A percentile compares a stretch with the other conserved stretches of the same genome.
Conservation (phyloP, 2,888 invertebrate genomes). For the Keiferia lycopersicella region DNA sequence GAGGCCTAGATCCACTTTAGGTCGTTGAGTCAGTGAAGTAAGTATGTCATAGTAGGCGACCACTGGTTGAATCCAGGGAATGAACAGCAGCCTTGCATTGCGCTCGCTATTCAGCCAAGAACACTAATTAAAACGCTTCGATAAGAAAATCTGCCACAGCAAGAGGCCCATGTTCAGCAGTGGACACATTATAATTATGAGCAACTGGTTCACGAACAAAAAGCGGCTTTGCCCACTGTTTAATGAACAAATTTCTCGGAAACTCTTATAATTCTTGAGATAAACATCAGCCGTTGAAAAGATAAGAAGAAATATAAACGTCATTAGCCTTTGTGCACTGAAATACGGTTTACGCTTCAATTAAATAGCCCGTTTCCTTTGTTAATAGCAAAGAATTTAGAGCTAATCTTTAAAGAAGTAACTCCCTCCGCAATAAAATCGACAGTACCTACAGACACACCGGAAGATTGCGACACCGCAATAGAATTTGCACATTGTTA, state of each 20-base stretch:
- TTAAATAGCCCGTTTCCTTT: conserved; percentile 33
- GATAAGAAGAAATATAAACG: conserved; percentile 30
- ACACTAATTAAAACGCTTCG: no score
- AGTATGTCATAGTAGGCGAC: no score
- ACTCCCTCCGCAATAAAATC: conserved; percentile 26
- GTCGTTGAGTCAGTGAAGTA: no score
- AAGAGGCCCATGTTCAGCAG: no score
- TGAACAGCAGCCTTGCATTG: no score
- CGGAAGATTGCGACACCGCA: no score
- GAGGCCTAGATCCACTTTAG: no score
- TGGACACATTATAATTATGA: no score
- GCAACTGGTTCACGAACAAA: background rate
- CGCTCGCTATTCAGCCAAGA: no score
- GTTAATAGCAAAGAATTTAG: conserved; percentile 33
- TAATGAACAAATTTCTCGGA: conserved; percentile 10
- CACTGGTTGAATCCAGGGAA: no score
- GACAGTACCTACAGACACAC: conserved; percentile 28
- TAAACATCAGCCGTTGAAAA: conserved; percentile 24
- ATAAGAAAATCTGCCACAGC: no score
- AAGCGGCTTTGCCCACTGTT: background rate
- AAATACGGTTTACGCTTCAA: conserved; percentile 32
- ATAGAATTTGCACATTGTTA: no score
- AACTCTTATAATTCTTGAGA: conserved; percentile 10
- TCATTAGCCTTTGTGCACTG: conserved; percentile 30
- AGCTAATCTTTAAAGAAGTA: conserved; percentile 36